Evolutionary conservation across 2,113 vertebrate species (phyloP).

Genomic region (Campylomormyrus tamandua): DNA sequence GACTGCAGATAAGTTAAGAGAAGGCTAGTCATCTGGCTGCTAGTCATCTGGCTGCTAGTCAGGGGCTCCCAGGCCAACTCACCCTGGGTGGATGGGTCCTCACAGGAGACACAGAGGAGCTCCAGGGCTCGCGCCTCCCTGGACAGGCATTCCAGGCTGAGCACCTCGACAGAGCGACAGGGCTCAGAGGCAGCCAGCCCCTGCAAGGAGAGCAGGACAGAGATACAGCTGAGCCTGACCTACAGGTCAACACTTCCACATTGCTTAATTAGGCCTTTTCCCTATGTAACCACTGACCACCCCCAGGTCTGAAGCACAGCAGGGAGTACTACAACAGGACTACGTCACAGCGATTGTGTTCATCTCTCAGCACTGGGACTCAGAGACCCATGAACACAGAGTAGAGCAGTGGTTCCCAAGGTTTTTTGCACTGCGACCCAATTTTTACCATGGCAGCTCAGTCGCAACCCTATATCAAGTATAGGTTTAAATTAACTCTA

Average conservation of each 20-base stretch:
- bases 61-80: slow-evolving; percentile 11
- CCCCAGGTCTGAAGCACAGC: slow-evolving; percentile 19
- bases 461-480: too few species aligned
- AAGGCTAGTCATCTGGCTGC: neutral
- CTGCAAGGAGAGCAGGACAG: slow-evolving; percentile 46
- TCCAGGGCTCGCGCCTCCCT: slow-evolving; percentile 73
- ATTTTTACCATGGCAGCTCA: too few species aligned
- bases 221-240: neutral
- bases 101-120: slow-evolving; percentile 62
- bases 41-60: neutral
- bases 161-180: slow-evolving; percentile 83
- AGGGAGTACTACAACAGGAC: neutral
- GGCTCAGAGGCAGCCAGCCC: slow-evolving; percentile 84
- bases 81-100: slow-evolving; percentile 73
- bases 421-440: too few species aligned
- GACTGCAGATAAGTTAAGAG: neutral
- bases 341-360: neutral
- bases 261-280: neutral
- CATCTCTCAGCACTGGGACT: neutral
- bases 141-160: slow-evolving; percentile 79
- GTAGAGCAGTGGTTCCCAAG: too few species aligned
- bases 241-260: neutral
- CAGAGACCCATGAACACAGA: neutral
- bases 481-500: too few species aligned
- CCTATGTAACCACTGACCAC: neutral